Base-by-base conservation (phyloP, 2,113 vertebrate genomes). In the Oceanites oceanicus region DNA sequence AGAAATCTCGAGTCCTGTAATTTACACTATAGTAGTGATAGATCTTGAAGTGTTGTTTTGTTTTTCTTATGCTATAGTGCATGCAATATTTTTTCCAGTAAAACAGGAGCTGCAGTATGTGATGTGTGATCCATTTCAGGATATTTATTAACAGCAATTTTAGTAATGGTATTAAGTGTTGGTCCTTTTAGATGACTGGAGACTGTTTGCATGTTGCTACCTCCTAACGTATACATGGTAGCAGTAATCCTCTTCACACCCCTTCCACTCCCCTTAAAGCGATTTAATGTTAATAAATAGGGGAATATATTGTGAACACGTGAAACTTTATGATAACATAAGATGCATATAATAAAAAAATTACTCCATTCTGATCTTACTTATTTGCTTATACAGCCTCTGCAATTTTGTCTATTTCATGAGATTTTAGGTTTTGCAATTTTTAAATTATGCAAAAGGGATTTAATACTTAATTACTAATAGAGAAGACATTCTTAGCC, bases 381-480 rank as follows among this genome's bases (percentile, higher is more conserved):
- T 89, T 97, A 91, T 90, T 97, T 92, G 83, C 84, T 92, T 94
- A 75, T 42, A 18, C 29, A 92, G 77, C 86, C 71, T 87, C 81
- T 94, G 88, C 79, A 89, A 77, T 97, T 97, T 96, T 91, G 91
- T 92, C 88, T 88, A 68, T 97, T 97, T 86, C 12, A 92, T 97
- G 88, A 97, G 85, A 92, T 92, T 95, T 97, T 96, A 96, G 38
- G 59, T 91, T 97, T 97, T 95, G 78, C 67, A 88, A 88, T 92
- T 97, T 97, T 95, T 96, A 98, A 97, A 92, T 98, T 96, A 95
- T 75, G 27, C 45, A 92, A 96, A 96, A 96, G 76, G 13, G 78
- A 73, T 93, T 92, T 95, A 74, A 90, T 95, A 62, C 50, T 97
- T 98, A 97, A 97, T 97, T 97, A 76, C 94, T 94, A 91, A 74